Conservation (phyloP, 2,888 invertebrate genomes). For the Melitaea athalia region DNA sequence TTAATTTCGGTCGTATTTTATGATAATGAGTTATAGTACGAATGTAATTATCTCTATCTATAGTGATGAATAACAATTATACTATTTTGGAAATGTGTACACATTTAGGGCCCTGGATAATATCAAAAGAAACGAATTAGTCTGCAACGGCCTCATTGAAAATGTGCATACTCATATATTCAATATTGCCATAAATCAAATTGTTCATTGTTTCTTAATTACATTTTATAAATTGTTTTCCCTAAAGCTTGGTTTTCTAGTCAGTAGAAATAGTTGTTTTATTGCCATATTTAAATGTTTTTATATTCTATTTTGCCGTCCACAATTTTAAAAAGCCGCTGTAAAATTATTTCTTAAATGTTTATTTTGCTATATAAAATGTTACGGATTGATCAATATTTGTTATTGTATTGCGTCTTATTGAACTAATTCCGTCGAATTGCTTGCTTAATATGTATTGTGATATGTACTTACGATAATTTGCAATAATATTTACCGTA, state of each 20-base stretch:
- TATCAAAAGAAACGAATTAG: too few relatives aligned
- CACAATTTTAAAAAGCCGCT: constrained; percentile 15
- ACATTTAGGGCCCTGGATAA: too few relatives aligned
- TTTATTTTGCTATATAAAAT: constrained; percentile 18
- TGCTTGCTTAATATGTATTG: constrained; percentile 29
- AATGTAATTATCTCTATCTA: too few relatives aligned
- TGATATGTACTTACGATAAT: constrained; percentile 6
- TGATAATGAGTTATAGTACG: too few relatives aligned
- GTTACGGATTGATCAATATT: constrained; percentile 13
- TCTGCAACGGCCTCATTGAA: not conserved
- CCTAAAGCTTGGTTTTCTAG: constrained; percentile 14
- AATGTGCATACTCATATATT: too few relatives aligned
- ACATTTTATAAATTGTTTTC: constrained; percentile 6
- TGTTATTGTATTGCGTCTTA: constrained; percentile 9
- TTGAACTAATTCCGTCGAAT: constrained; percentile 28
- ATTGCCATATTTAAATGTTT: constrained; percentile 18
- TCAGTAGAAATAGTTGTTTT: constrained; percentile 17
- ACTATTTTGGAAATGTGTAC: too few relatives aligned
- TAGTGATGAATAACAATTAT: too few relatives aligned
- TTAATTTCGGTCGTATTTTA: too few relatives aligned
- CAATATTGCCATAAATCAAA: not conserved
- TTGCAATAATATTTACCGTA: not conserved
- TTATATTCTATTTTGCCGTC: constrained; percentile 30
- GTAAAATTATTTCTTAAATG: constrained; percentile 15
- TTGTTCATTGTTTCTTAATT: not conserved